A percentile compares a stretch with the other conserved stretches of the same genome.
These are phyloP conservation scores for Erannis defoliaria DNA, from an alignment of 2,888 invertebrate genomes.

Conservation along the genomic window DNA sequence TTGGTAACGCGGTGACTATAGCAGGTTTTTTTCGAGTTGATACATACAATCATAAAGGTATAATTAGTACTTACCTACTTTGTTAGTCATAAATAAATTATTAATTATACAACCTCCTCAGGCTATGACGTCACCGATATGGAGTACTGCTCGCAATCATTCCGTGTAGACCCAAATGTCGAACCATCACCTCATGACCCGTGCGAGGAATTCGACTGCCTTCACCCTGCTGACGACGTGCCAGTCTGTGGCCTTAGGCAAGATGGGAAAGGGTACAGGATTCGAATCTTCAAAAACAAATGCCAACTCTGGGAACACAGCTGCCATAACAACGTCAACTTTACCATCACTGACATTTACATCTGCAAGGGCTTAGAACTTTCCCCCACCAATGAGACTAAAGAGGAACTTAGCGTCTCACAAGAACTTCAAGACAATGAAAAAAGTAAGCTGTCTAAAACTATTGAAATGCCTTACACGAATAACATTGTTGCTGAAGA, in stretches of 20 bases:
- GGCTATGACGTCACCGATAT: conserved; percentile 35
- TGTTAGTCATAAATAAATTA: not conserved
- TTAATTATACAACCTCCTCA: conserved; percentile 21
- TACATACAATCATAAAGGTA: too few species aligned
- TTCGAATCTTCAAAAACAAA: conserved; percentile 63
- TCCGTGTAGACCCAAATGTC: conserved; percentile 23
- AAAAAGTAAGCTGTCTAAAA: not conserved
- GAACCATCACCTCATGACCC: not conserved
- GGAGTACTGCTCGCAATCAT: conserved; percentile 58
- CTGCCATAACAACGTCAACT: conserved; percentile 57
- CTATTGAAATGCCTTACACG: not conserved
- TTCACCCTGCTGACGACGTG: conserved; percentile 32
- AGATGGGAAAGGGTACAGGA: conserved; percentile 63
- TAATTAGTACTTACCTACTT: not conserved
- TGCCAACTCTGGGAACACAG: conserved; percentile 65
- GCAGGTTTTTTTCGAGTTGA: too few species aligned
- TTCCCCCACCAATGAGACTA: not conserved
- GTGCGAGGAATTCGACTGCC: conserved; percentile 47
- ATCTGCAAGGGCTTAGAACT: conserved; percentile 57
- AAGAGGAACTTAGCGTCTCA: too few species aligned
- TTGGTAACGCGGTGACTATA: too few species aligned
- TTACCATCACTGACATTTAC: conserved; percentile 57
- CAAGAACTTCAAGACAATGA: not conserved
- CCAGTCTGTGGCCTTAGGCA: conserved; percentile 63
- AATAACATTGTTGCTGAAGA: not conserved